Evolutionary conservation across 1,140 invertebrate species (phyloP).

Genomic region (Drosophila asahinai): DNA sequence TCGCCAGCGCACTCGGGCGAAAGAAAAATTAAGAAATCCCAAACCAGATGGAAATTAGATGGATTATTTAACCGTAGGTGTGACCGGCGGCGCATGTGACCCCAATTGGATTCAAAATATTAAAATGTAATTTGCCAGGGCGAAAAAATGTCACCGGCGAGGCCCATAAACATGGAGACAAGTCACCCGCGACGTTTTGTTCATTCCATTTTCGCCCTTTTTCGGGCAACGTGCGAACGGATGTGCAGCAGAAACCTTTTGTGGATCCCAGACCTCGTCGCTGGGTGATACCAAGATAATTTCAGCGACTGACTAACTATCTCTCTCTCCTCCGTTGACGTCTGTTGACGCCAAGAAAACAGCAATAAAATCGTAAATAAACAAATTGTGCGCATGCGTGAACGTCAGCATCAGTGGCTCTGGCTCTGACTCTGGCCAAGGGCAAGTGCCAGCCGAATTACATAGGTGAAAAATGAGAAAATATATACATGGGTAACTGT

Average conservation of each 20-base stretch:
- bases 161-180: constrained; percentile 32
- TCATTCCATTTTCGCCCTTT: constrained; percentile 14
- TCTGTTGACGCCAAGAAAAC: constrained; percentile 61
- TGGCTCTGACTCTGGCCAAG: constrained; percentile 38
- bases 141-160: constrained; percentile 60
- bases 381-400: constrained; percentile 74
- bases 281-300: constrained; percentile 59
- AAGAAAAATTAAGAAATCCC: constrained; percentile 51
- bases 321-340: constrained; percentile 2
- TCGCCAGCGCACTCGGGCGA: constrained; percentile 48
- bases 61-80: constrained; percentile 52
- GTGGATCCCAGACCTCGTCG: background rate
- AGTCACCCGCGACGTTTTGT: constrained; percentile 27
- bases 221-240: constrained; percentile 71
- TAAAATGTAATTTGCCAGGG: constrained; percentile 66
- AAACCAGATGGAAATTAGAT: constrained; percentile 45
- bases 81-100: constrained; percentile 76
- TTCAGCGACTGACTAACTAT: constrained; percentile 43
- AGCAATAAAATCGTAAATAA: constrained; percentile 70
- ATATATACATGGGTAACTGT: constrained; percentile 18
- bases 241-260: constrained; percentile 67
- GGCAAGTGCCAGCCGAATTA: constrained; percentile 35
- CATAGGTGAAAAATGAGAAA: constrained; percentile 34
- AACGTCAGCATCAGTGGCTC: constrained; percentile 40
- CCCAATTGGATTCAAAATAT: constrained; percentile 73